Base-by-base conservation (phyloP, 2,888 invertebrate genomes). In the Sepioteuthis lessoniana region DNA sequence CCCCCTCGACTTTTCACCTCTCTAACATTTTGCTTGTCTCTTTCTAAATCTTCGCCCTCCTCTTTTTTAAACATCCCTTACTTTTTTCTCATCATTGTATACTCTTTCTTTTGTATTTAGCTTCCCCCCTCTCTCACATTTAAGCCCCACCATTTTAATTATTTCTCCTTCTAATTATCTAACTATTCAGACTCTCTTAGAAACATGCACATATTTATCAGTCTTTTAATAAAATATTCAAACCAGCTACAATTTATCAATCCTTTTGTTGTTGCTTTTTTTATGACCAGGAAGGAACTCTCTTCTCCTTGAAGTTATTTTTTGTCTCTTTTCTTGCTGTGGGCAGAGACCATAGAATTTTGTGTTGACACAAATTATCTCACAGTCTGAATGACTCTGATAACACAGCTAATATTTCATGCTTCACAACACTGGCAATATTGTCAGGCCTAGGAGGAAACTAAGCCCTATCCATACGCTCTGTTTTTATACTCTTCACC, bases 261-360 rank as follows among this genome's bases (percentile, higher is more conserved):
- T n/a, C n/a, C n/a, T 35, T 76, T 76, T n/a, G n/a, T n/a, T n/a
- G n/a, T n/a, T n/a, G n/a, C n/a, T 76, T 35, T 16, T 35, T 76
- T 76, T n/a, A 76, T 76, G 76, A 76, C 76, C 76, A 76, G n/a
- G n/a, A 76, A n/a, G 76, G 76, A 76, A 76, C n/a, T 76, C 76
- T 76, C 76, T 16, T 76, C n/a, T 76, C n/a, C 76, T 76, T 76
- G 76, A 76, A 76, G 76, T 35, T 19, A 76, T n/a, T 76, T 76
- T n/a, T 76, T 16, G n/a, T 76, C n/a, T 35, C 10, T 35, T 76
- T 76, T 35, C 25, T 76, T 2, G 76, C 19, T 76, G 76, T 76
- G 35, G n/a, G 76, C 76, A 76, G n/a, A 76, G n/a, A n/a, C 76
- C 76, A 76, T 76, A 76, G 76, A 35, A n/a, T n/a, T n/a, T n/a